Evolutionary conservation across 2,113 vertebrate species (phyloP), one percentile per base, ranked within the genome.

Genomic region (Austrofundulus limnaeus): DNA sequence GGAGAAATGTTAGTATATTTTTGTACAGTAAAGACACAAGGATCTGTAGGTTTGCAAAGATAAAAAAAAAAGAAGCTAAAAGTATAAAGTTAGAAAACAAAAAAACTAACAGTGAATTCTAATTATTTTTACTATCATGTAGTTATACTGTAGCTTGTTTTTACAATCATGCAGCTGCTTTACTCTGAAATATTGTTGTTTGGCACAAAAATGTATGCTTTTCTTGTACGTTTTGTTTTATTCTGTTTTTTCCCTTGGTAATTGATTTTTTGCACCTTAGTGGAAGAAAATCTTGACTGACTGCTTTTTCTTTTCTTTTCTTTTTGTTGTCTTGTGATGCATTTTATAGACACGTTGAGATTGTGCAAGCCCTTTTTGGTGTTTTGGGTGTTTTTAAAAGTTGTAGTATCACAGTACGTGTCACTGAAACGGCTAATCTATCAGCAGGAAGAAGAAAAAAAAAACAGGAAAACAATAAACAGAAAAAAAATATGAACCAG

Each of bases 281-380:
- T 88, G 80, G 73, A 87, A 86, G 80, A 87, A 92, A 92, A 92
- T 77, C 94, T 90, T 66, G 94, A 94, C 83, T 92, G 83, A 90
- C 64, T 91, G 91, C 90, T 93, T 95, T 54, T 94, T 93, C n/a
- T n/a, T n/a, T n/a, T n/a, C n/a, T n/a, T n/a, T n/a, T n/a, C n/a
- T n/a, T n/a, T n/a, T n/a, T n/a, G n/a, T 89, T 93, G 93, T 94
- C 92, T 92, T 90, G 92, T 90, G 88, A 89, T 94, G 87, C 83
- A 80, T 95, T 94, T 94, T 94, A 94, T 94, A 92, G 92, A 94
- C 92, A 94, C 94, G 93, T 92, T 94, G 92, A 93, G 80, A 92
- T 92, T 91, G 82, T 94, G 90, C 92, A 89, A 94, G 90, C 92
- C 94, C 94, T 94, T 28, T 85, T 72, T 87, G 91, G 92, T 93